Base-by-base conservation (phyloP, 2,888 invertebrate genomes). In the Phragmatobia fuliginosa region DNA sequence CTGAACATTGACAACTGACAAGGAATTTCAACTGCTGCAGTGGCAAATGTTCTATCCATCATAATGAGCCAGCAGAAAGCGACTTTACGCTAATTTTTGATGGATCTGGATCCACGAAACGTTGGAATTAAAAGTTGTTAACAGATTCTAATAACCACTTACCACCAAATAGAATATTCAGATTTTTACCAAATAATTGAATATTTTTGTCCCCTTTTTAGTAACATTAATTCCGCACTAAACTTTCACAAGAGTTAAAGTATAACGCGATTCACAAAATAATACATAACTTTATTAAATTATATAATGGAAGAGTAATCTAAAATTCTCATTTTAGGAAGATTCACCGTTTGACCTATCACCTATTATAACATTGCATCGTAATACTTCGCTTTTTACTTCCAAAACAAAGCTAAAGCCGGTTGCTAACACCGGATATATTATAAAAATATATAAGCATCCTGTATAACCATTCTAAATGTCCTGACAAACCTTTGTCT, bases 341-440 rank as follows among this genome's bases (percentile, higher is more conserved):
- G 41, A 7, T 6, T 21, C n/a, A n/a, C 21, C 10, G 10, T 4
- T 49, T n/a, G 2, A 49, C 2, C 10, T 49, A n/a, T 49, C n/a
- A 49, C n/a, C n/a, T 49, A n/a, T 1, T 52, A 16, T 28, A 28
- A 28, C 6, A 56, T 56, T 2, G 56, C 4, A 56, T 28, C 16
- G 28, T 0, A 60, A n/a, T 60, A 49, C 49, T 32, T 25, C 28
- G 49, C 6, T 21, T 28, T 18, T 14, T 58, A 36, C 21, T 61
- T 31, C n/a, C 11, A 11, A 7, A n/a, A 65, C 33, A 69, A 65
- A 69, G 56, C 25, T 65, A 62, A 10, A 32, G 18, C 1, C 21
- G 16, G 25, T 56, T 56, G 61, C 32, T 69, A 58, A 68, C 38
- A 67, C 68, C 73, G 71, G 71, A 71, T 71, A 61, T 38, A 49